Percentiles rank a stretch among this genome's conserved stretches.
These are phyloP conservation scores for Mustela nigripes DNA, from an alignment of 2,113 vertebrate genomes.

Conservation along the genomic window DNA sequence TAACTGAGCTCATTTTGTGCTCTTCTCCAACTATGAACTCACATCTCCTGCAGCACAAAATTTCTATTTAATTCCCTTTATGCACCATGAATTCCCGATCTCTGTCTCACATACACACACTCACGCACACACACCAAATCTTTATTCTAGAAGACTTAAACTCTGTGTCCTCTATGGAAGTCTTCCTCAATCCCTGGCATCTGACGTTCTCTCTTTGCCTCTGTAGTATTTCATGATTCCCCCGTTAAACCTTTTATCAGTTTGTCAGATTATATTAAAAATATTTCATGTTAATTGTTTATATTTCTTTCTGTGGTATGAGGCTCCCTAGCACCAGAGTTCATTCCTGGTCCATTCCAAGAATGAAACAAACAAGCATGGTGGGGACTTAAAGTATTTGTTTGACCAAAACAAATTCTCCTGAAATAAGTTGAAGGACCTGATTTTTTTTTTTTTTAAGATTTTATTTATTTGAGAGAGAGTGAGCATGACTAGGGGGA, in stretches of 20 bases:
- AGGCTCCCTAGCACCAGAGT: background rate
- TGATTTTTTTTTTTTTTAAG: background rate
- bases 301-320: background rate
- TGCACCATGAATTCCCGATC: background rate
- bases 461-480: background rate
- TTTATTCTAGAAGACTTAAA: background rate
- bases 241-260: background rate
- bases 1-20: background rate
- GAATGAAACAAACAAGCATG: background rate
- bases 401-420: background rate
- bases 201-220: background rate
- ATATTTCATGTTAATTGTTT: background rate
- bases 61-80: background rate
- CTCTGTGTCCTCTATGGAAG: background rate
- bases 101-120: background rate
- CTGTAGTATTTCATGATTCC: background rate
- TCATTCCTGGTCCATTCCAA: background rate
- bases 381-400: background rate
- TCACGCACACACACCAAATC: background rate
- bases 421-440: background rate
- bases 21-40: background rate
- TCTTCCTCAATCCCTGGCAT: background rate
- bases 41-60: background rate
- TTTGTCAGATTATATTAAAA: slow-evolving; percentile 37
- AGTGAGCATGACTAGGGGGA: too few species aligned